Evolutionary conservation across 2,113 vertebrate genomes (phyloP).

Genomic region (Rynchops niger): DNA sequence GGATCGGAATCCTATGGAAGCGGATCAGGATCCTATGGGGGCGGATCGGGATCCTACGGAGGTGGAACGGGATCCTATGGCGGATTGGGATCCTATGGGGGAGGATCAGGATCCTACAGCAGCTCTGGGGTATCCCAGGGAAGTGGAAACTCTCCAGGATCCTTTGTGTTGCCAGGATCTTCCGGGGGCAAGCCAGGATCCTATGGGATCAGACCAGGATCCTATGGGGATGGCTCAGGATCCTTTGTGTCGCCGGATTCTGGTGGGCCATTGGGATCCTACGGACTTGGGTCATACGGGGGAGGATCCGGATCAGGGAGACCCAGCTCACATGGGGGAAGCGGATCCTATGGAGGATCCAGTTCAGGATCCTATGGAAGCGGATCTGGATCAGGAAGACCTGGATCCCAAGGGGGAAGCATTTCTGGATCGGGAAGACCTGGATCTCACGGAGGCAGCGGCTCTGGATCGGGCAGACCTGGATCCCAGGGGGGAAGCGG

Average conservation of each 20-base stretch:
- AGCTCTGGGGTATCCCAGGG: not conserved
- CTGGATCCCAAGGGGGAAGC: not conserved
- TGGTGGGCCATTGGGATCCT: not conserved
- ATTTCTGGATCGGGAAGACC: no score
- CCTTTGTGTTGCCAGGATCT: not conserved
- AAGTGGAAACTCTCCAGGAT: not conserved
- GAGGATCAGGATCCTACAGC: not conserved
- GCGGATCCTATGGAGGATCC: not conserved
- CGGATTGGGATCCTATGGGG: not conserved
- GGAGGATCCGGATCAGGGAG: not conserved
- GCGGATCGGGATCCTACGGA: not conserved
- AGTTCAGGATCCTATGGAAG: not conserved
- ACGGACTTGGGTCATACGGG: conserved; percentile 31
- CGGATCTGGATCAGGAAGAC: not conserved
- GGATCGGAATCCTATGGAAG: not conserved
- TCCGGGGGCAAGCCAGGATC: not conserved
- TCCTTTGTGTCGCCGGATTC: not conserved
- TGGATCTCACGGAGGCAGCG: not conserved
- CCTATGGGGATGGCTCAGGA: conserved; percentile 17
- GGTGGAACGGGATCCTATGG: not conserved
- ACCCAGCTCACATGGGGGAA: not conserved
- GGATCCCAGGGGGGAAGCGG: not conserved
- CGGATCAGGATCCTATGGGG: no score
- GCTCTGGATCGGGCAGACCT: not conserved
- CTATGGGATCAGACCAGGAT: conserved; percentile 42